Percentiles rank a stretch among this genome's conserved stretches.
phyloP scores from a whole-genome alignment of 2,113 vertebrate species.

The Phylloscopus whistleri region DNA sequence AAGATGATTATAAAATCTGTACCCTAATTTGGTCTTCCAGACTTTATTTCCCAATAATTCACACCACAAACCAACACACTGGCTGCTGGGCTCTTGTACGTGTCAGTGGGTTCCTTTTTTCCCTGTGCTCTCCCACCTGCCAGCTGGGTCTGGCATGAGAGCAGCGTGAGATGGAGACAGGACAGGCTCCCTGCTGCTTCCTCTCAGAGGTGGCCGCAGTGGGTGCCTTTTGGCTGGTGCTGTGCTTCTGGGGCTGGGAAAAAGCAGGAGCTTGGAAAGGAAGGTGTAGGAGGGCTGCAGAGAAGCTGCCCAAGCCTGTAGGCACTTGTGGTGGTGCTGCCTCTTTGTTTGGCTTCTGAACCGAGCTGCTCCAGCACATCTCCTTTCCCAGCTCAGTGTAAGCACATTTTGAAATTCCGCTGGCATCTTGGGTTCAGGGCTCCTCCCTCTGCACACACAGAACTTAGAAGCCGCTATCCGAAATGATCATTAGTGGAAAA shows the following conservation, averaged over 20 bases:
- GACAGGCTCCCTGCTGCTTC: not conserved
- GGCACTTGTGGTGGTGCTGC: not conserved
- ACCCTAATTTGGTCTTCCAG: not conserved
- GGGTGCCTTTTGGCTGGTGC: not conserved
- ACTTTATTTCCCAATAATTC: not conserved
- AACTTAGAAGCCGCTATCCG: not conserved
- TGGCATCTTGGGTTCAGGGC: not conserved
- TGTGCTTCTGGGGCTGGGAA: not conserved
- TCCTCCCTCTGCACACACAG: not conserved
- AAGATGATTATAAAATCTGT: not conserved
- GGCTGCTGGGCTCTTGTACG: not conserved
- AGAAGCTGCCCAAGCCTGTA: not conserved
- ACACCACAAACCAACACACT: not conserved
- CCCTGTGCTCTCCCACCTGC: not conserved
- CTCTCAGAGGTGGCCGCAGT: not conserved
- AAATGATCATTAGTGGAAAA: not conserved
- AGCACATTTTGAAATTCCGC: not conserved
- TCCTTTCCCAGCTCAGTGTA: not conserved
- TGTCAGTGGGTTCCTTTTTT: not conserved
- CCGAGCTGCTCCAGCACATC: not conserved
- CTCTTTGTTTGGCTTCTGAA: not conserved
- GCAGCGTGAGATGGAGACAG: fast-evolving
- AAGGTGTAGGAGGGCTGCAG: not conserved
- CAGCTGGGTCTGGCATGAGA: not conserved
- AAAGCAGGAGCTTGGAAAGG: not conserved